These are phyloP conservation scores for Ganaspis brasiliensis DNA, from an alignment of 2,888 invertebrate genomes.

Conservation along the genomic window DNA sequence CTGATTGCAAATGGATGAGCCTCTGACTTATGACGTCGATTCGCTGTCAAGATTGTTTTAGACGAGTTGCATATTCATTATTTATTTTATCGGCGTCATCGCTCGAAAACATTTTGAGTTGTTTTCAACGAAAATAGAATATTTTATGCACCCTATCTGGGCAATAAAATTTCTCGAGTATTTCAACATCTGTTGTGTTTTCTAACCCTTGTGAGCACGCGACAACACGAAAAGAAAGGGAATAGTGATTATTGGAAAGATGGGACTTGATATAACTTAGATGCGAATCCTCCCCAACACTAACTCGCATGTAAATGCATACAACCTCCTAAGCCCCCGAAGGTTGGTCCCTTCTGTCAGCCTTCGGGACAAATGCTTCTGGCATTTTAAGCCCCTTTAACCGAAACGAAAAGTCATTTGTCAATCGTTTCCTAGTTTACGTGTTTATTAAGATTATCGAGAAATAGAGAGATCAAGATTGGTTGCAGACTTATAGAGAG, in stretches of 20 bases:
- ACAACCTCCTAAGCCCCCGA: not conserved
- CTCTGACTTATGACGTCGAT: conserved; percentile 19
- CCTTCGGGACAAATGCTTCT: not conserved
- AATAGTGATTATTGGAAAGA: not conserved
- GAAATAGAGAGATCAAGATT: conserved; percentile 24
- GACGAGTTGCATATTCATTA: conserved; percentile 26
- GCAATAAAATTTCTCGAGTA: not conserved
- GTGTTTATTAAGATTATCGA: conserved; percentile 26
- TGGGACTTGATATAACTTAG: not conserved
- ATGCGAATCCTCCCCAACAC: conserved; percentile 16
- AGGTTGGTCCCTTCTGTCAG: not conserved
- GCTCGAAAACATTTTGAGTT: not conserved
- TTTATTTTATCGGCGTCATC: conserved; percentile 40
- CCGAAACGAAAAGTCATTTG: conserved; percentile 27
- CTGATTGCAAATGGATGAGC: conserved; percentile 14
- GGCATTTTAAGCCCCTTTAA: conserved; percentile 11
- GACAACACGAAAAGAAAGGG: not conserved
- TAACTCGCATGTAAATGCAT: conserved; percentile 22
- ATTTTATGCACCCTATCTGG: conserved; percentile 19
- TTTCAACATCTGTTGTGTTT: conserved; percentile 36
- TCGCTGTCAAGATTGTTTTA: conserved; percentile 15
- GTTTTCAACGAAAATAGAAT: conserved; percentile 1
- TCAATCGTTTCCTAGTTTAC: not conserved
- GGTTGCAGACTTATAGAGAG: not conserved
- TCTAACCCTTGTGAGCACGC: conserved; percentile 31